Conservation (phyloP, 2,888 invertebrate species). For the Zaprionus bogoriensis region DNA sequence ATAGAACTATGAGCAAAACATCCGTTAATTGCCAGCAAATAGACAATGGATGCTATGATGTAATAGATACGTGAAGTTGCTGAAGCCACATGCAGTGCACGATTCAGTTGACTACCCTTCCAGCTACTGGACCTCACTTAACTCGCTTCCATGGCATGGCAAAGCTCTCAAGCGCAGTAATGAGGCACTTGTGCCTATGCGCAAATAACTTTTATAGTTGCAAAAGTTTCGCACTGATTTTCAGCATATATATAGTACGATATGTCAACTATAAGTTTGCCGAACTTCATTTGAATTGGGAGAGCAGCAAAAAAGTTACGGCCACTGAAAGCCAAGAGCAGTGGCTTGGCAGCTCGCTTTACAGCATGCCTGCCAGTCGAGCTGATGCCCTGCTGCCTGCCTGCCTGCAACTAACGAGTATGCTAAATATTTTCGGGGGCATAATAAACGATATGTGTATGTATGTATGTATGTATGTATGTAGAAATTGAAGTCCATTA, state of each 20-base stretch:
- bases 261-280: neutral
- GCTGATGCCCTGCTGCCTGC: neutral
- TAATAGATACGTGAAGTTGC: neutral
- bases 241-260: neutral
- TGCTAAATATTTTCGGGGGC: neutral
- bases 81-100: neutral
- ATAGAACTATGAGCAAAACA: slow-evolving; percentile 33
- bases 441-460: neutral
- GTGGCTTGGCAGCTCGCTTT: too few relatives aligned
- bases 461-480: neutral
- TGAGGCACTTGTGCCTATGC: neutral
- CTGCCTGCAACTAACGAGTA: neutral
- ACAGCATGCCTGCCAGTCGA: neutral
- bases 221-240: neutral
- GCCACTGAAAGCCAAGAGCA: neutral
- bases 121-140: neutral
- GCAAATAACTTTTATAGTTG: neutral
- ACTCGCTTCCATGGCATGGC: neutral
- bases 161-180: too few relatives aligned
- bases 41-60: neutral
- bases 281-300: neutral
- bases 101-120: too few relatives aligned
- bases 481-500: slow-evolving; percentile 24
- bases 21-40: slow-evolving; percentile 24
- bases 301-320: neutral